A percentile compares a stretch with the other conserved stretches of the same genome.
phyloP scores from a whole-genome alignment of 2,797 vertebrate species.

The Cetoscarus ocellatus region DNA sequence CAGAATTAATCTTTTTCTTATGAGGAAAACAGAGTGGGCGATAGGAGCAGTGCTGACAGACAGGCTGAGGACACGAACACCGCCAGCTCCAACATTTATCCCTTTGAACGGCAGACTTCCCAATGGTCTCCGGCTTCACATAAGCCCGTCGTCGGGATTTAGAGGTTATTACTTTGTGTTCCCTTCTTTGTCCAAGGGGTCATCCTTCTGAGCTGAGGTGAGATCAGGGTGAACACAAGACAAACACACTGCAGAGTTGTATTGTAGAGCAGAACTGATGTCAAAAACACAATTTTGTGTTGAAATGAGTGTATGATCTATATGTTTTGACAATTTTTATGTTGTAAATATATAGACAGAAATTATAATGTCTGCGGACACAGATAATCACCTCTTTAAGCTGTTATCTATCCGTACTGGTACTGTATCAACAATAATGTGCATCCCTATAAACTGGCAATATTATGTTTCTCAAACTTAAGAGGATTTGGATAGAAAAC shows the following conservation, averaged over 20 bases:
- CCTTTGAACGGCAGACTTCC: constrained; percentile 67
- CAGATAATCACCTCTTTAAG: too few species aligned
- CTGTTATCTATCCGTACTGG: too few species aligned
- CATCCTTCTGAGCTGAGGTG: constrained; percentile 62
- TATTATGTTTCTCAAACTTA: too few species aligned
- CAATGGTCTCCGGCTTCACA: constrained; percentile 83
- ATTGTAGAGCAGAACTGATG: constrained; percentile 32
- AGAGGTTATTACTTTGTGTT: constrained; percentile 79
- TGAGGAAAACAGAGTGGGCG: constrained; percentile 70
- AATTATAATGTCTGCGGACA: too few species aligned
- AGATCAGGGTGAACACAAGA: constrained; percentile 54
- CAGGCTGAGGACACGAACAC: constrained; percentile 61
- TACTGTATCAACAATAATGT: too few species aligned
- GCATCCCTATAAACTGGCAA: too few species aligned
- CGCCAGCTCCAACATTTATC: constrained; percentile 45
- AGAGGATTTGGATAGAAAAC: too few species aligned
- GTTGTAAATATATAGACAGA: too few species aligned
- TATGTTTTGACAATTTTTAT: too few species aligned
- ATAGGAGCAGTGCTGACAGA: constrained; percentile 79
- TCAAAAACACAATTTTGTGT: constrained; percentile 43
- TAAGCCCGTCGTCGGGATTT: constrained; percentile 81
- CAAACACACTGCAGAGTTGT: constrained; percentile 24
- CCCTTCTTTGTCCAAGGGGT: constrained; percentile 71
- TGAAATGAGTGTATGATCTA: too few species aligned
- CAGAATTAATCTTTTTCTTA: constrained; percentile 82